A percentile compares a stretch with the other conserved stretches of the same genome.
These are phyloP conservation scores for Cancer borealis DNA, from an alignment of 2,888 invertebrate genomes.

Conservation along the genomic window DNA sequence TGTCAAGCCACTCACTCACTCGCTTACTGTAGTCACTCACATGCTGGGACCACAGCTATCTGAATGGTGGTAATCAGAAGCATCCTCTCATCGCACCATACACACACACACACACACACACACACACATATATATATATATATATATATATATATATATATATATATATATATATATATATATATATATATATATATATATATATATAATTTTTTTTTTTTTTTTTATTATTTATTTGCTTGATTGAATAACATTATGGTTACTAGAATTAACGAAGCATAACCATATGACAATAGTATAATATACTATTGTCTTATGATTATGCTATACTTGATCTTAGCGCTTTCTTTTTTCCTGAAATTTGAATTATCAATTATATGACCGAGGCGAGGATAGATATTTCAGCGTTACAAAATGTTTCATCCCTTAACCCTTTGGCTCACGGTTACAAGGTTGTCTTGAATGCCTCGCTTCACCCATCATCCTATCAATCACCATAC, in stretches of 20 bases:
- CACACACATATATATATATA: constrained; percentile 12
- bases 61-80: not conserved
- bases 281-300: not conserved
- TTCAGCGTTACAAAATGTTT: too few relatives aligned
- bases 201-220: not conserved
- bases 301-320: too few relatives aligned
- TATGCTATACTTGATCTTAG: too few relatives aligned
- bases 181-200: constrained; percentile 45
- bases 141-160: constrained; percentile 41
- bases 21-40: not conserved
- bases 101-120: constrained; percentile 21
- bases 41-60: not conserved
- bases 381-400: too few relatives aligned
- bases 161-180: constrained; percentile 42
- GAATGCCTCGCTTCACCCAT: too few relatives aligned
- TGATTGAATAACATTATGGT: not conserved
- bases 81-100: not conserved
- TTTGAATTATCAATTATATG: too few relatives aligned
- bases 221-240: not conserved
- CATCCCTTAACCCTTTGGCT: too few relatives aligned
- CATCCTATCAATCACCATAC: too few relatives aligned
- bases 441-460: too few relatives aligned
- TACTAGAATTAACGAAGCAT: not conserved
- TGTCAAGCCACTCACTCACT: not conserved
- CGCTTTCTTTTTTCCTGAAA: too few relatives aligned